Evolutionary conservation across 2,113 vertebrate genomes (phyloP).

Genomic region (Clarias magur): DNA sequence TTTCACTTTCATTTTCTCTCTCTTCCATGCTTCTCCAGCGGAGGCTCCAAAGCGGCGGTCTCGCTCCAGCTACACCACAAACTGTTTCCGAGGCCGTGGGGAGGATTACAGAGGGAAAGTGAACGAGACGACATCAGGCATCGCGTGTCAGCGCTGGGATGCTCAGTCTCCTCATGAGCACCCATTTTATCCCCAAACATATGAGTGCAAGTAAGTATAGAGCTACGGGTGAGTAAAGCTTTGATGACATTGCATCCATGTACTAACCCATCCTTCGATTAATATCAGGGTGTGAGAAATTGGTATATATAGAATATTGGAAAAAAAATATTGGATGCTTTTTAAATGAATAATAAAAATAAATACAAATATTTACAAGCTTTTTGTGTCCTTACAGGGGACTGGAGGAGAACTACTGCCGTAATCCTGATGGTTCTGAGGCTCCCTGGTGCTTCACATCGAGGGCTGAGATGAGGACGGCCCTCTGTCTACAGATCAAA

Average conservation of each 20-base stretch:
- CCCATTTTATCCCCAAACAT: constrained; percentile 84
- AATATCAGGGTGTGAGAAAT: background rate
- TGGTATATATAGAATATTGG: background rate
- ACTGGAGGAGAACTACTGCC: constrained; percentile 92
- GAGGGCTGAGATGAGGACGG: constrained; percentile 74
- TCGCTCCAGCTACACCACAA: constrained; percentile 71
- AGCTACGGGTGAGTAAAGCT: background rate
- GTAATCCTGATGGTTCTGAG: constrained; percentile 93
- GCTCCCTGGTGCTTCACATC: constrained; percentile 96
- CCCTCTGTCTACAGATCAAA: constrained; percentile 92
- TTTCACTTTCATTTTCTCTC: background rate
- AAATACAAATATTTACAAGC: too few relatives aligned
- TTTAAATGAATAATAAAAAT: too few relatives aligned
- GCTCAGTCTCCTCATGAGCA: constrained; percentile 85
- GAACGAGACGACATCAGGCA: constrained; percentile 83
- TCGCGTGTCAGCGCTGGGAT: constrained; percentile 92
- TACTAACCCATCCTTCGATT: too few relatives aligned
- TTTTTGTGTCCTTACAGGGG: constrained; percentile 70
- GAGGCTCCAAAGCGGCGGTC: constrained; percentile 68
- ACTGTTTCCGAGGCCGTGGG: constrained; percentile 87
- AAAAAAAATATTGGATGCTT: background rate
- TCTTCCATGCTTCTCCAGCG: constrained; percentile 54
- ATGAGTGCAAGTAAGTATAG: constrained; percentile 87
- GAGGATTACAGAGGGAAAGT: constrained; percentile 86
- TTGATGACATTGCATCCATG: background rate